Conservation (phyloP, 2,113 vertebrate genomes). For the Sturnus vulgaris region DNA sequence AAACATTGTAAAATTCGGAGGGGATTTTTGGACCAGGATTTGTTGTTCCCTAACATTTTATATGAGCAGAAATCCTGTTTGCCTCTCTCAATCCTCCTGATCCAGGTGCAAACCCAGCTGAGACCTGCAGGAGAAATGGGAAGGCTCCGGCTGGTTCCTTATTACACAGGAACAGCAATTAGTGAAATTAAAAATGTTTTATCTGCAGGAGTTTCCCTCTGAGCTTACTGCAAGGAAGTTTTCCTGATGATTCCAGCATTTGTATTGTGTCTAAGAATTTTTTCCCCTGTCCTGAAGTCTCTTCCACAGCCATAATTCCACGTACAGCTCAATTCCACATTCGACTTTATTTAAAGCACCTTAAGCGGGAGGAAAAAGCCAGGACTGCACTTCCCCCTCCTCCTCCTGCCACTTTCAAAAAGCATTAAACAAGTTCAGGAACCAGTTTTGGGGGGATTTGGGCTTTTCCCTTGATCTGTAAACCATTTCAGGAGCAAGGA, state of each 20-base stretch:
- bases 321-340: background rate
- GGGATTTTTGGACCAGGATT: background rate
- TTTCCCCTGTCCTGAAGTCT: background rate
- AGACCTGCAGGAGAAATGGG: background rate
- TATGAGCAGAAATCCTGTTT: background rate
- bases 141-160: background rate
- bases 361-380: background rate
- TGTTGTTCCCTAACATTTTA: background rate
- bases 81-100: background rate
- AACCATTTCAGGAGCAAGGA: background rate
- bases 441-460: background rate
- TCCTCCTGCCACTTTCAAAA: background rate
- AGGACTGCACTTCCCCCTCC: background rate
- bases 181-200: background rate
- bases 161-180: background rate
- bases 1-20: background rate
- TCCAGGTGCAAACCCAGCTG: accelerated
- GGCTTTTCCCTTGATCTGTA: background rate
- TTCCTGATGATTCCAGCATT: background rate
- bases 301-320: background rate
- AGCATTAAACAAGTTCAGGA: background rate
- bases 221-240: background rate
- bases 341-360: background rate
- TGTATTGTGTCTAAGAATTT: background rate
- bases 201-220: background rate